Evolutionary conservation across 1,140 invertebrate species (phyloP).

Genomic region (Pogonomyrmex barbatus): DNA sequence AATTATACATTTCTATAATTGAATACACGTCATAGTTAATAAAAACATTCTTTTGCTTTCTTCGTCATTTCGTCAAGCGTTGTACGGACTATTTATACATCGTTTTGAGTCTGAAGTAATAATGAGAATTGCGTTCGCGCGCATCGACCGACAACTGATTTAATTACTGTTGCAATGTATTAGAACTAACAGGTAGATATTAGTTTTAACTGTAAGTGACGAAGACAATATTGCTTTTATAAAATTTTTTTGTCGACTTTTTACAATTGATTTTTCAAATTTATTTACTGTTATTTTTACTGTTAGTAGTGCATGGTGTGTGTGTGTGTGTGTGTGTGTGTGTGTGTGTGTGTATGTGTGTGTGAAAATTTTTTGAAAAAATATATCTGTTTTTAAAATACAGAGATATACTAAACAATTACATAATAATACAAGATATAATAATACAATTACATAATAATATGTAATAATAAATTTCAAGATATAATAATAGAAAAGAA

Average conservation of each 20-base stretch:
- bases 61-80: background rate
- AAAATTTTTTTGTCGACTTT: background rate
- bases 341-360: no score
- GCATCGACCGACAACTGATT: slow-evolving; percentile 52
- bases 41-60: background rate
- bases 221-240: background rate
- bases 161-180: slow-evolving; percentile 46
- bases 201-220: no score
- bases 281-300: no score
- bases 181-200: background rate
- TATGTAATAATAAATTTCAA: background rate
- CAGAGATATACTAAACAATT: background rate
- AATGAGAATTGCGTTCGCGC: slow-evolving; percentile 53
- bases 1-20: slow-evolving; percentile 43
- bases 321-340: no score
- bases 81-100: background rate
- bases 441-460: background rate
- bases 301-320: no score
- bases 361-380: background rate
- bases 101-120: background rate
- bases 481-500: background rate
- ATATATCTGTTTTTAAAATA: background rate
- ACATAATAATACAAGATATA: background rate
- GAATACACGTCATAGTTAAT: background rate
- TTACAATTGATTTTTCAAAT: background rate